phyloP scores from a whole-genome alignment of 2,888 invertebrate genomes.

The Agrilus biguttatus region DNA sequence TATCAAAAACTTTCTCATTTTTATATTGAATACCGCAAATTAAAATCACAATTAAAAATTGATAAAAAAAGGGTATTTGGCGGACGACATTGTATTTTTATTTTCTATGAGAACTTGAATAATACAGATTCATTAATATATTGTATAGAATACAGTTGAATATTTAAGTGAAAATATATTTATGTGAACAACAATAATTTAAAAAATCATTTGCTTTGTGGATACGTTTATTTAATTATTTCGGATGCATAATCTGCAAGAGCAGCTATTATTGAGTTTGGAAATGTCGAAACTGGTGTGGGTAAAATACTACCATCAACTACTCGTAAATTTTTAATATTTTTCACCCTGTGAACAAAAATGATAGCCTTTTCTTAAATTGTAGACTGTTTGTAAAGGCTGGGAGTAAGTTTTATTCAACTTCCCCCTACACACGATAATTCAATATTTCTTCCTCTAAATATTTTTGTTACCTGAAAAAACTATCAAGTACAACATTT shows the following conservation, averaged over 20 bases:
- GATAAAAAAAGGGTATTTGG: too few species aligned
- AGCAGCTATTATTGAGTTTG: conserved; percentile 51
- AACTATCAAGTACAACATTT: conserved; percentile 49
- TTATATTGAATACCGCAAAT: too few species aligned
- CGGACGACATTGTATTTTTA: too few species aligned
- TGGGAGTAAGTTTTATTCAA: too few species aligned
- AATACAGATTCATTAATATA: too few species aligned
- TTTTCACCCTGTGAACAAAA: conserved; percentile 41
- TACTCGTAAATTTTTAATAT: conserved; percentile 49
- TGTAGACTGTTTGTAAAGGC: not conserved
- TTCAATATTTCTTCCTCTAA: too few species aligned
- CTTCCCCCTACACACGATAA: too few species aligned
- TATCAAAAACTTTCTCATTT: too few species aligned
- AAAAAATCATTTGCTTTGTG: not conserved
- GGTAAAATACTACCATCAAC: conserved; percentile 75
- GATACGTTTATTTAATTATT: conserved; percentile 21
- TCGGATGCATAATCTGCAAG: conserved; percentile 52
- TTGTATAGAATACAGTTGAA: too few species aligned
- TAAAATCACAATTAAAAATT: too few species aligned
- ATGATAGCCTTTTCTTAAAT: too few species aligned
- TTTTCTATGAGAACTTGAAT: too few species aligned
- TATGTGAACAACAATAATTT: not conserved
- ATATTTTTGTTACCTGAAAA: conserved; percentile 28
- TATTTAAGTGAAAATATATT: not conserved
- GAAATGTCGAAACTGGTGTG: conserved; percentile 58